These are phyloP conservation scores for Platynereis dumerilii DNA, from an alignment of 2,888 invertebrate species.

Conservation along the genomic window DNA sequence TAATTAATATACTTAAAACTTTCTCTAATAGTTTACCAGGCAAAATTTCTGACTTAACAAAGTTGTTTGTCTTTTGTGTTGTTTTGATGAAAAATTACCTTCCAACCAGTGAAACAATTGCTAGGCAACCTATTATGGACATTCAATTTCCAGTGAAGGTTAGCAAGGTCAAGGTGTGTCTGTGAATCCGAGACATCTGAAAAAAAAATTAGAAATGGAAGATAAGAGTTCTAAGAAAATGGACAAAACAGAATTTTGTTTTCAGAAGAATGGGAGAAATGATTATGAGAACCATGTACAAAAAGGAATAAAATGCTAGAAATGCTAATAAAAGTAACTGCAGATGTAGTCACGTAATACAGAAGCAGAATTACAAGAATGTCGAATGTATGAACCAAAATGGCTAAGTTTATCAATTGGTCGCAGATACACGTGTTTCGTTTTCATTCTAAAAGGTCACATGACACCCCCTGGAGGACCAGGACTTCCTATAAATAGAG, in stretches of 20 bases:
- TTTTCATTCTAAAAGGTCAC: constrained; percentile 24
- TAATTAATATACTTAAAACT: too few species aligned
- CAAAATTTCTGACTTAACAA: too few species aligned
- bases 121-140: constrained; percentile 35
- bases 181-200: constrained; percentile 6
- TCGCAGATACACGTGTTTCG: constrained; percentile 43
- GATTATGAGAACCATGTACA: too few species aligned
- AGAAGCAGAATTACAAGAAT: constrained; percentile 37
- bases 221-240: too few species aligned
- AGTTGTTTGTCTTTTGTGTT: too few species aligned
- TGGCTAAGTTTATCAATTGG: constrained; percentile 52
- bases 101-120: constrained; percentile 36
- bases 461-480: constrained; percentile 37
- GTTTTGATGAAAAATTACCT: too few species aligned
- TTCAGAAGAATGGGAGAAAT: too few species aligned
- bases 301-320: too few species aligned
- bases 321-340: too few species aligned
- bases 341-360: too few species aligned
- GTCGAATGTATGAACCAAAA: constrained; percentile 46
- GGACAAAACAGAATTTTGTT: too few species aligned
- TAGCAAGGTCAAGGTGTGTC: constrained; percentile 8
- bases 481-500: constrained; percentile 12
- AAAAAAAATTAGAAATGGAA: not conserved
- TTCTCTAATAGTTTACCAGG: too few species aligned
- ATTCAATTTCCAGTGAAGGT: constrained; percentile 33